Conservation (phyloP, 2,113 vertebrate species). For the Chrysemys picta region DNA sequence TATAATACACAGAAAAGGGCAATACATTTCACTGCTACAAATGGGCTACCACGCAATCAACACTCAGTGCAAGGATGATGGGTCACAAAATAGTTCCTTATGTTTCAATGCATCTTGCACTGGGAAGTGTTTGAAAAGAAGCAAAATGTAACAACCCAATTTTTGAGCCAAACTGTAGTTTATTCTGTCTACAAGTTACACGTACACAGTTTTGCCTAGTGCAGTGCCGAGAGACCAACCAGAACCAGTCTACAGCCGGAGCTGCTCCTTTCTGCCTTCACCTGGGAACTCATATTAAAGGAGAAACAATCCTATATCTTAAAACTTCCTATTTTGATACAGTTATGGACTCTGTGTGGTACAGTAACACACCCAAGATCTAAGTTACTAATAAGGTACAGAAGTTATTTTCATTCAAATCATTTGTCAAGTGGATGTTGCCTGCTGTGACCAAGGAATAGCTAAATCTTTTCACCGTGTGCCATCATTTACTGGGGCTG, state of each 20-base stretch:
- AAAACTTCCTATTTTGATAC: background rate
- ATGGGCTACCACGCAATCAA: background rate
- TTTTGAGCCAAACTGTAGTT: background rate
- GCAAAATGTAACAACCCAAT: background rate
- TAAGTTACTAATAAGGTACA: background rate
- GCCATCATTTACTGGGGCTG: background rate
- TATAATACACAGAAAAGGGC: background rate
- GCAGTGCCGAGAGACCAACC: background rate
- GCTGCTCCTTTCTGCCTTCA: background rate
- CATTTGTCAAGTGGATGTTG: background rate
- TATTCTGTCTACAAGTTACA: background rate
- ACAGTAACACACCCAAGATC: background rate
- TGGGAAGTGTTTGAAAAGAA: background rate
- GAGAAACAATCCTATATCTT: background rate
- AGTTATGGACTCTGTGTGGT: background rate
- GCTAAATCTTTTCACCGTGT: background rate
- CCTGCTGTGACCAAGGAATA: background rate
- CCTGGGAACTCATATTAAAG: background rate
- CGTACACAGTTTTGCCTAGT: background rate
- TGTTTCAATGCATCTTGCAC: background rate
- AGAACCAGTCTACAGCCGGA: background rate
- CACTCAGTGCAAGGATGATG: rapidly evolving
- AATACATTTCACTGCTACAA: background rate
- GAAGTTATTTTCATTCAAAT: background rate
- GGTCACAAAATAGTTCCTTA: background rate